Conservation (phyloP, 2,113 vertebrate genomes). For the Ploceus nigricollis region DNA sequence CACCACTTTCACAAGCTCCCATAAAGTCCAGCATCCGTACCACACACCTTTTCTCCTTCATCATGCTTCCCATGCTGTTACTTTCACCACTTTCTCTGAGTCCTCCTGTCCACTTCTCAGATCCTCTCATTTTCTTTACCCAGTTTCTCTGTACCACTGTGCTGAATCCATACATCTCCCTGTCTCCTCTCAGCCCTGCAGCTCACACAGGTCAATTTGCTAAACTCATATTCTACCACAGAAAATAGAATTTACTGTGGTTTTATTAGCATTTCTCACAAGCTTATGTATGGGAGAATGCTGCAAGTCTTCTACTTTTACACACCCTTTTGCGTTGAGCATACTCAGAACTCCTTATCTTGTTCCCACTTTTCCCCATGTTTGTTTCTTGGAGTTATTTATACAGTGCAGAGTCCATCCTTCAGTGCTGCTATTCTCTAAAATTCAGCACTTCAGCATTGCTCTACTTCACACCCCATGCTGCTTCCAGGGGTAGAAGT, state of each 20-base stretch:
- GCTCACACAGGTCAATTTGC: not conserved
- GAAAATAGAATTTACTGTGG: not conserved
- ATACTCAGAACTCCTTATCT: not conserved
- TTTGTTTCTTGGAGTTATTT: not conserved
- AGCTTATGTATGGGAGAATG: not conserved
- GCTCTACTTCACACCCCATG: not conserved
- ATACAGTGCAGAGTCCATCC: accelerated
- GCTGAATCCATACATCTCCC: not conserved
- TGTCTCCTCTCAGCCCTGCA: not conserved
- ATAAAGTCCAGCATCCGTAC: not conserved
- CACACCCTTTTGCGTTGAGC: not conserved
- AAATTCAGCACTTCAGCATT: not conserved
- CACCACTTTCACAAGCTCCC: not conserved
- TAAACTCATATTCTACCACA: not conserved
- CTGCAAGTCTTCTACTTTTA: not conserved
- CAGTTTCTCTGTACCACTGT: not conserved
- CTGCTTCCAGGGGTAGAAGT: not conserved
- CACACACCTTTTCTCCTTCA: not conserved
- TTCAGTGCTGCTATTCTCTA: not conserved
- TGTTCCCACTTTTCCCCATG: not conserved
- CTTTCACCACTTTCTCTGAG: not conserved
- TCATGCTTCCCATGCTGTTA: not conserved
- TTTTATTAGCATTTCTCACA: not conserved
- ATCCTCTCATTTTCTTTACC: not conserved
- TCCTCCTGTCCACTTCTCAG: not conserved